Evolutionary conservation across 37 sponge, comb jelly and placozoan genomes (phyloP).

Genomic region (Eunapius fragilis): DNA sequence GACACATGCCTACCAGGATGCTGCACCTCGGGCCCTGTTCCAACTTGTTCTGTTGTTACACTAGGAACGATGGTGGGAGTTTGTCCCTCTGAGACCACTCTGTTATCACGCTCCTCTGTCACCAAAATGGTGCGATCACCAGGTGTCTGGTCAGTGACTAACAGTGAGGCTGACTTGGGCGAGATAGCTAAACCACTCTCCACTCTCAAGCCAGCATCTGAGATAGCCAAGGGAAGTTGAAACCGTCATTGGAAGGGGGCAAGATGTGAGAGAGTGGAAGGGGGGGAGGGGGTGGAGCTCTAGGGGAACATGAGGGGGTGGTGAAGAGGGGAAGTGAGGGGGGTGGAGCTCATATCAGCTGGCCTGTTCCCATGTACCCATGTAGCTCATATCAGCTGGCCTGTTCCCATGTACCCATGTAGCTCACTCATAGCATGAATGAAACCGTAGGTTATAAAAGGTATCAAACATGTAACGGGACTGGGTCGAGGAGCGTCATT

Average conservation of each 20-base stretch:
- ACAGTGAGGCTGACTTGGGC: no score
- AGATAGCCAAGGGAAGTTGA: not conserved
- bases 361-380: no score
- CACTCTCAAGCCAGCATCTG: no score
- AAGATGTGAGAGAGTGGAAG: not conserved
- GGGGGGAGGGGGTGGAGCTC: not conserved
- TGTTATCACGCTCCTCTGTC: not conserved
- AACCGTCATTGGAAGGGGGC: not conserved
- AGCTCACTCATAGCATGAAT: no score
- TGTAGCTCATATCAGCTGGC: no score
- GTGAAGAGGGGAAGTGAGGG: not conserved
- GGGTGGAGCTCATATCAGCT: no score
- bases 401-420: not conserved
- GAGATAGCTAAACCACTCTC: no score
- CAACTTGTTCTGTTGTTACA: not conserved
- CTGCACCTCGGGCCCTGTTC: not conserved
- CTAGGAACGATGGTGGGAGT: not conserved
- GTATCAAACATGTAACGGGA: no score
- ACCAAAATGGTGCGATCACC: not conserved
- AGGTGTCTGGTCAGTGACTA: no score
- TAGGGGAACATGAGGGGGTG: not conserved
- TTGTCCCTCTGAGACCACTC: not conserved
- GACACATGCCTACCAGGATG: not conserved
- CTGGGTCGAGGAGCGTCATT: no score
- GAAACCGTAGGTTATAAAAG: no score